Base-by-base conservation (phyloP, 2,797 vertebrate species). In the Morelia viridis region DNA sequence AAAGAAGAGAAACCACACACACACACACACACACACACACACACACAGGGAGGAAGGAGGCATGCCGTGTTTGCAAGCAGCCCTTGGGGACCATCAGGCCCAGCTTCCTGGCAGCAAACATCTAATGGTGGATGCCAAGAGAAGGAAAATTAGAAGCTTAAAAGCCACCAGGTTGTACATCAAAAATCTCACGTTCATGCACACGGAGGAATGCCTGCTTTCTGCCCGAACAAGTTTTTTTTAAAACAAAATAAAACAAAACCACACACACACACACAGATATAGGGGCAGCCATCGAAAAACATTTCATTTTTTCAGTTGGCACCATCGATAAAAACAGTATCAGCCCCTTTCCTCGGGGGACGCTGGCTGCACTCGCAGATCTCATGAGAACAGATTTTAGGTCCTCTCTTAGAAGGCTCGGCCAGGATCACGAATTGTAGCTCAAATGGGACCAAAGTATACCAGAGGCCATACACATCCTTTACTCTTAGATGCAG, bases 21-120 rank as follows among this genome's bases (percentile, higher is more conserved):
- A 57, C 64, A 56, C 64, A 28, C 19, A 61, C 62, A 58, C 56
- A 71, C 13, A 22, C 64, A 56, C 64, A 28, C 19, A 61, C 62
- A 58, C 56, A 71, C 13, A 22, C 28, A 61, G 56, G 50, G 53
- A 64, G 80, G 88, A 58, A 92, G 71, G 65, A 87, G 84, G 84
- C 88, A 57, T 24, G 8, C 84, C 0, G 58, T 31, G 17, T 85
- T 62, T 62, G 92, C 89, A 83, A 87, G 35, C 58, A 64, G 85
- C 89, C 90, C 85, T 90, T 46, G 57, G 53, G 89, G 90, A 87
- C 87, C 85, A 89, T 83, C 92, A 92, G n/a, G 64, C 83, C 22
- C 31, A 28, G 22, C 57, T 62, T 46, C 57, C 92, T 60, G 4
- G 92, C 84, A 92, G 85, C 58, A 64, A 64, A 31, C 65, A 41